Percentiles rank a stretch among this genome's conserved stretches.
These are phyloP conservation scores for Ctenicera cuprea DNA, from an alignment of 2,888 invertebrate genomes.

Conservation along the genomic window DNA sequence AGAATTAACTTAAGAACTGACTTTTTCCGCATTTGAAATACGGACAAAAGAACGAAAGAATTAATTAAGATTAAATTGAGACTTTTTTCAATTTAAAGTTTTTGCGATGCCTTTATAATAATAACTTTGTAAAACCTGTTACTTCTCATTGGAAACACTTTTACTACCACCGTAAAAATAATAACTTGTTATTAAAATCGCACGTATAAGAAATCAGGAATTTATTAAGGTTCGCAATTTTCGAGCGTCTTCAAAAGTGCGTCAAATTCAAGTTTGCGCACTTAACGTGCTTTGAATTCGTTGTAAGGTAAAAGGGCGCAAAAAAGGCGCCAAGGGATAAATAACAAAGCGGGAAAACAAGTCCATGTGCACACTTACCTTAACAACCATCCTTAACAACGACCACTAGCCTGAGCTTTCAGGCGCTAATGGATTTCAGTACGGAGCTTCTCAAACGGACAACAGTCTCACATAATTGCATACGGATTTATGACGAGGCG, in stretches of 20 bases:
- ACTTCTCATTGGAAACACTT: conserved; percentile 5
- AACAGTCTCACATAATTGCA: conserved; percentile 56
- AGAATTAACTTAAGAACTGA: neutral
- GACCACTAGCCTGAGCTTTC: conserved; percentile 34
- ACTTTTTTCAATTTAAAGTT: neutral
- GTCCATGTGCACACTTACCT: conserved; percentile 40
- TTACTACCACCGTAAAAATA: neutral
- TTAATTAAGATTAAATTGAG: conserved; percentile 3
- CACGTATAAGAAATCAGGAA: too few relatives aligned
- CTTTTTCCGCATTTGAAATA: neutral
- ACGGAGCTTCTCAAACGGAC: conserved; percentile 46
- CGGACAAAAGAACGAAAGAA: neutral
- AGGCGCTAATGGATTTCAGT: conserved; percentile 37
- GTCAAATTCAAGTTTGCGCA: conserved; percentile 2
- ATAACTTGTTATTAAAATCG: too few relatives aligned
- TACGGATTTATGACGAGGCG: conserved; percentile 57
- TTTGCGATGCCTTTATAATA: neutral
- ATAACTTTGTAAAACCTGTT: neutral
- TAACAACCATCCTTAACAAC: conserved; percentile 40
- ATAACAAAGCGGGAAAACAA: conserved; percentile 6
- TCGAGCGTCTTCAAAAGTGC: neutral
- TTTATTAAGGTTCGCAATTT: neutral
- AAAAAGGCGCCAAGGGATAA: conserved; percentile 19
- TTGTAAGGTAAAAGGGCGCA: neutral
- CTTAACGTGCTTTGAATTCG: neutral